phyloP scores from a whole-genome alignment of 2,113 vertebrate genomes.

The Psophia crepitans region DNA sequence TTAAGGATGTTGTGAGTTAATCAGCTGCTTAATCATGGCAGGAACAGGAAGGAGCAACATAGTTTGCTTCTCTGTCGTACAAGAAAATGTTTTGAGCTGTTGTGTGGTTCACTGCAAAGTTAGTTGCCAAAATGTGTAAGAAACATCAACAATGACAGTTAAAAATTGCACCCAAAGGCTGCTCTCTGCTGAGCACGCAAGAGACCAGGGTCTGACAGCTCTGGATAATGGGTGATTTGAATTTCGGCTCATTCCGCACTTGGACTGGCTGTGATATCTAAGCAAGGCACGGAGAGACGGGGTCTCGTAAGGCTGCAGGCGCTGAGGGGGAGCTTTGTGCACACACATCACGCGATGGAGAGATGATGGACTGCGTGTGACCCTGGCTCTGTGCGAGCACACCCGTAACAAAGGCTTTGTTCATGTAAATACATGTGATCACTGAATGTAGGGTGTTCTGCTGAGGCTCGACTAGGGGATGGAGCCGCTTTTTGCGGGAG shows the following conservation, averaged over 20 bases:
- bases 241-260: background rate
- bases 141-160: background rate
- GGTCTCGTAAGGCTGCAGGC: background rate
- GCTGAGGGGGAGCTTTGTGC: background rate
- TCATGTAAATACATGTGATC: rapidly evolving
- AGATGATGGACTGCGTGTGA: background rate
- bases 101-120: background rate
- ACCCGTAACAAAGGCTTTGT: background rate
- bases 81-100: background rate
- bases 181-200: rapidly evolving
- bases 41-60: background rate
- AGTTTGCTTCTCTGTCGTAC: background rate
- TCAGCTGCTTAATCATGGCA: conserved; percentile 7
- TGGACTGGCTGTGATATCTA: background rate
- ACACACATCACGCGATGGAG: rapidly evolving
- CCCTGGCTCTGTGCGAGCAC: background rate
- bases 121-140: background rate
- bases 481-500: rapidly evolving
- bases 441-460: background rate
- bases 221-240: background rate
- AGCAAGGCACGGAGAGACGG: background rate
- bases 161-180: background rate
- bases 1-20: background rate
- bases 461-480: background rate
- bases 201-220: background rate